These are phyloP conservation scores for Mizuhopecten yessoensis DNA, from an alignment of 1,140 invertebrate species.

Conservation along the genomic window DNA sequence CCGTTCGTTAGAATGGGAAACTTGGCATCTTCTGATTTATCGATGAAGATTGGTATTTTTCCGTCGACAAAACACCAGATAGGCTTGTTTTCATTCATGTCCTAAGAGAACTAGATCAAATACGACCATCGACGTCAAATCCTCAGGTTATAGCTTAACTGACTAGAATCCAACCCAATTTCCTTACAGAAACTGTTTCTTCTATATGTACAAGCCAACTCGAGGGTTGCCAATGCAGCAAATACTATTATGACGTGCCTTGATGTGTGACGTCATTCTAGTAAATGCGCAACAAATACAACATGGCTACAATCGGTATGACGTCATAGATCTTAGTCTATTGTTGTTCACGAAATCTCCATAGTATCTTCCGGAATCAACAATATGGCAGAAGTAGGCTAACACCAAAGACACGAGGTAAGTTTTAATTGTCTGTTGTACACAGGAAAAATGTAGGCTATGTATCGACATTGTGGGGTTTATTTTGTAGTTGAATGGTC, in stretches of 20 bases:
- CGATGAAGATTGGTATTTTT: not conserved
- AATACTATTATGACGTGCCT: not conserved
- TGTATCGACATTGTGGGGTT: too few species aligned
- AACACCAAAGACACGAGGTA: not conserved
- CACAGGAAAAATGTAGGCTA: too few species aligned
- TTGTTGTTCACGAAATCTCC: not conserved
- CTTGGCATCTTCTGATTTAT: not conserved
- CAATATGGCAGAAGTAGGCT: not conserved
- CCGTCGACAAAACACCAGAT: slow-evolving; percentile 7
- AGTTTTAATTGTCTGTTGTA: not conserved
- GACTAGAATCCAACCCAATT: not conserved
- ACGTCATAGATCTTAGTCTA: not conserved
- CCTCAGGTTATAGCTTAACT: not conserved
- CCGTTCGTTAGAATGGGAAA: not conserved
- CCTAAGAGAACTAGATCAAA: not conserved
- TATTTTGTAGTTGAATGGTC: too few species aligned
- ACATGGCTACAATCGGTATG: not conserved
- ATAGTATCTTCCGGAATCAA: not conserved
- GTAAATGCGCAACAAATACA: not conserved
- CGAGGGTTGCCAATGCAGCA: not conserved
- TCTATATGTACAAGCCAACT: not conserved
- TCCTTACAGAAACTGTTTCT: too few species aligned
- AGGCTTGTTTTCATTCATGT: not conserved
- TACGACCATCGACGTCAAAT: not conserved
- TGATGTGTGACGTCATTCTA: not conserved